phyloP scores from a whole-genome alignment of 2,113 vertebrate species.

The Grammomys surdaster region DNA sequence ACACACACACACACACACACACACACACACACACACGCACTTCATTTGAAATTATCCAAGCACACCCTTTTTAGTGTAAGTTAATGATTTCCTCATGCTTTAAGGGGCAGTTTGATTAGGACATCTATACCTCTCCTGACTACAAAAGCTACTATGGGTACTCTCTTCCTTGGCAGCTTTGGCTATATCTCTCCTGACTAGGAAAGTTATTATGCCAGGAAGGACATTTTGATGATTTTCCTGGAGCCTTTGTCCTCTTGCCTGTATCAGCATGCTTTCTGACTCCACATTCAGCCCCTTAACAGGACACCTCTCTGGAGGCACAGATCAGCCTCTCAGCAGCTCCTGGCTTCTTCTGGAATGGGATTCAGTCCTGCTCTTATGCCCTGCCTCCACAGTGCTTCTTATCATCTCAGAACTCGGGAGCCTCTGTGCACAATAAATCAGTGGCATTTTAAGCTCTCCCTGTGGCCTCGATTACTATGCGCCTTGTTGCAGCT shows the following conservation, averaged over 20 bases:
- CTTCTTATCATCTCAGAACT: conserved; percentile 44
- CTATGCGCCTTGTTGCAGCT: conserved; percentile 21
- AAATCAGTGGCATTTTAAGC: conserved; percentile 67
- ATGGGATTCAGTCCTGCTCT: not conserved
- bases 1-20: too few relatives aligned
- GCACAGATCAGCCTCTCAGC: not conserved
- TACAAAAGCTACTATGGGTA: not conserved
- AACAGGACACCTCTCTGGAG: not conserved
- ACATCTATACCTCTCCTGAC: not conserved
- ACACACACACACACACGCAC: too few relatives aligned
- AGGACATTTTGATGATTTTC: not conserved
- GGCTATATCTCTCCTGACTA: not conserved
- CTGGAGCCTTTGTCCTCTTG: too few relatives aligned
- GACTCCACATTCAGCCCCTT: not conserved
- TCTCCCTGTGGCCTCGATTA: conserved; percentile 62
- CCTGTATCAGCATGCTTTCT: not conserved
- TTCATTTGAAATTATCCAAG: not conserved
- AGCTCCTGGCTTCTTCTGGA: not conserved
- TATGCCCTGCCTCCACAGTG: not conserved
- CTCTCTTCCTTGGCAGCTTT: too few relatives aligned
- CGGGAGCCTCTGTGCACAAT: conserved; percentile 24
- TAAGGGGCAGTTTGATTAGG: not conserved
- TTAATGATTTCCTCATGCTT: not conserved
- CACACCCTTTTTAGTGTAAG: not conserved
- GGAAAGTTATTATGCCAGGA: not conserved